Percentiles rank a stretch among this genome's conserved stretches.
These are phyloP conservation scores for Sternotherus odoratus DNA, from an alignment of 2,797 vertebrate genomes.

Conservation along the genomic window DNA sequence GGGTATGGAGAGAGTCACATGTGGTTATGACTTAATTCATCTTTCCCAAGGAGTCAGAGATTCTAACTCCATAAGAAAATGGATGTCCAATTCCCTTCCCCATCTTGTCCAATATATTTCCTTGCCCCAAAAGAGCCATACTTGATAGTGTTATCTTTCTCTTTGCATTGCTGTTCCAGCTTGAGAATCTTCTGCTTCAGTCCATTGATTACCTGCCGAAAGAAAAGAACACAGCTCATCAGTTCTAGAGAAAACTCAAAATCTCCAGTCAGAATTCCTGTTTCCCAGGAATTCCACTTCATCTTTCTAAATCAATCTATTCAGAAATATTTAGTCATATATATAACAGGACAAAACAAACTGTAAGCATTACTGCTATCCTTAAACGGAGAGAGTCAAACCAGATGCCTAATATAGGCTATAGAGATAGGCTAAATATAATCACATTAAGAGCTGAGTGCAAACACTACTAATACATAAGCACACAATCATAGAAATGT, in stretches of 20 bases:
- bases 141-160: conserved; percentile 89
- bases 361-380: neutral
- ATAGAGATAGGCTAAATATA: neutral
- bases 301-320: neutral
- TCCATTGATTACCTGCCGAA: conserved; percentile 86
- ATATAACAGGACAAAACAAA: neutral
- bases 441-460: neutral
- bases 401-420: neutral
- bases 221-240: conserved; percentile 7
- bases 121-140: conserved; percentile 54
- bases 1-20: neutral
- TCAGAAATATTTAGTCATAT: neutral
- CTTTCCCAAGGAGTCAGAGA: neutral
- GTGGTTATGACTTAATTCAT: neutral
- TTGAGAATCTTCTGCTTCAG: conserved; percentile 92
- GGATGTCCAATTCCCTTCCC: neutral
- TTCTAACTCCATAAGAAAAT: neutral
- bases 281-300: neutral
- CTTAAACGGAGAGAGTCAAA: neutral
- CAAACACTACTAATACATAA: neutral
- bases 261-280: neutral
- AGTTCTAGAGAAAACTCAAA: neutral
- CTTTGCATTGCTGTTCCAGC: conserved; percentile 92
- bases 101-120: neutral
- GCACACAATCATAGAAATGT: neutral